Conservation (phyloP, 2,888 invertebrate genomes). For the Cheiracanthium punctorium region DNA sequence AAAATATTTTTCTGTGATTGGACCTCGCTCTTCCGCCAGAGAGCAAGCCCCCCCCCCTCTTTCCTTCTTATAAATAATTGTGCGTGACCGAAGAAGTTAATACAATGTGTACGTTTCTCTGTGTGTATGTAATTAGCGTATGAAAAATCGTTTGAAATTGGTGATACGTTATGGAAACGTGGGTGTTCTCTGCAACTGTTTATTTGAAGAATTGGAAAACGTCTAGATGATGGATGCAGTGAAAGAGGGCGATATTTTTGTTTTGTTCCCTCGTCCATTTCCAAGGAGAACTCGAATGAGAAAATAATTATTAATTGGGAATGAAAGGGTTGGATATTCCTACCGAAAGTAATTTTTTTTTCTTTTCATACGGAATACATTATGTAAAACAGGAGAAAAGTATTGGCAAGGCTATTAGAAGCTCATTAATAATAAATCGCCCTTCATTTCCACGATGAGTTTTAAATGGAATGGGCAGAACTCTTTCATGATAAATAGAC, state of each 20-base stretch:
- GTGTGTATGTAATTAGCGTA: constrained; percentile 45
- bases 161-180: constrained; percentile 44
- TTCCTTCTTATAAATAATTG: constrained; percentile 49
- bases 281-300: background rate
- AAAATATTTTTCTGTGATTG: constrained; percentile 54
- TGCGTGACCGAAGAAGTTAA: constrained; percentile 63
- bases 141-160: constrained; percentile 52
- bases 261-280: background rate
- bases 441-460: too few relatives aligned
- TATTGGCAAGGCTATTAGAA: too few relatives aligned
- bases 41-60: background rate
- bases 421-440: too few relatives aligned
- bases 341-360: background rate
- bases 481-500: too few relatives aligned
- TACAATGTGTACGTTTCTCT: constrained; percentile 14
- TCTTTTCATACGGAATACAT: too few relatives aligned
- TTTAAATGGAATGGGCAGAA: too few relatives aligned
- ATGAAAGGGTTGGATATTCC: background rate
- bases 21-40: too few relatives aligned
- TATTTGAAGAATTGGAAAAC: constrained; percentile 13
- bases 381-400: too few relatives aligned
- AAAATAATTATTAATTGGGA: background rate
- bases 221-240: background rate
- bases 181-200: constrained; percentile 16
- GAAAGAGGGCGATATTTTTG: background rate